Evolutionary conservation across 2,888 invertebrate species (phyloP).

Genomic region (Stenichneumon culpator): DNA sequence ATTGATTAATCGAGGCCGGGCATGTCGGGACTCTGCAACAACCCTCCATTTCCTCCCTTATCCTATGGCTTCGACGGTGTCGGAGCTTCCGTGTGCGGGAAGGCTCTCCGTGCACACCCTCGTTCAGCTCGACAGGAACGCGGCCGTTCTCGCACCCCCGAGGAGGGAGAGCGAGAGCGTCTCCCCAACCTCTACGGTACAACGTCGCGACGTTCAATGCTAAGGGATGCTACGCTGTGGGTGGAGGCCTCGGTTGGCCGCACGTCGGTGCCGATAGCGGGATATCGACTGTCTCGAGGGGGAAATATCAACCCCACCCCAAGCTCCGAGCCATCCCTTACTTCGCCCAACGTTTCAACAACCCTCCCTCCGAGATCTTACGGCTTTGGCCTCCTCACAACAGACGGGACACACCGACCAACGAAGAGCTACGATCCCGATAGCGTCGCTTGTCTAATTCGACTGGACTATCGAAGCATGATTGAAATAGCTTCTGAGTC

Average conservation of each 20-base stretch:
- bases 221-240: constrained; percentile 37
- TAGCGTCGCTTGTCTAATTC: constrained; percentile 40
- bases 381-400: constrained; percentile 21
- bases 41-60: constrained; percentile 81
- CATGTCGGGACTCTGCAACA: constrained; percentile 83
- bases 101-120: constrained; percentile 33
- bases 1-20: constrained; percentile 83
- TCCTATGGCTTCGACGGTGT: constrained; percentile 51
- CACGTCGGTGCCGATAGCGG: constrained; percentile 73
- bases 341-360: constrained; percentile 9
- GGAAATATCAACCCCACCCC: constrained; percentile 51
- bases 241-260: constrained; percentile 41
- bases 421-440: constrained; percentile 17
- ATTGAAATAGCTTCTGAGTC: constrained; percentile 20
- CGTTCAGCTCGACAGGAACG: constrained; percentile 33
- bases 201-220: constrained; percentile 27
- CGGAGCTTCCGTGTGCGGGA: constrained; percentile 24
- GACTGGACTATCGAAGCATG: constrained; percentile 1
- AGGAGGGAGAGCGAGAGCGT: constrained; percentile 10
- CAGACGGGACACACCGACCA: not conserved
- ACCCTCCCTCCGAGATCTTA: constrained; percentile 1
- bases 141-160: constrained; percentile 51
- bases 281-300: constrained; percentile 76
- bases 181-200: constrained; percentile 7
- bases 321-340: not conserved